These are phyloP conservation scores for Plestiodon gilberti DNA, from an alignment of 2,113 vertebrate genomes.

Conservation along the genomic window DNA sequence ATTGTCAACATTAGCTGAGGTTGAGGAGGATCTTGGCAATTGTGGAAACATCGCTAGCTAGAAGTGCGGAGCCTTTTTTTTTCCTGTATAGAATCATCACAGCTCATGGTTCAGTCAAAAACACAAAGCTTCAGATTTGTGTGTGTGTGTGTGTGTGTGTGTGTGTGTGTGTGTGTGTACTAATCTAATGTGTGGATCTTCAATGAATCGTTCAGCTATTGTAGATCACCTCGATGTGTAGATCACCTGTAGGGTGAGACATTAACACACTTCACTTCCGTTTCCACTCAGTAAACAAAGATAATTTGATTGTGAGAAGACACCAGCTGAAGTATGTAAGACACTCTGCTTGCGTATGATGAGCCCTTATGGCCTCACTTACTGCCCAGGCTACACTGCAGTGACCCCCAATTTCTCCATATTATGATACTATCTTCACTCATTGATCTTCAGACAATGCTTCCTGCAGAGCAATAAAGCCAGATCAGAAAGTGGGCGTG, in stretches of 20 bases:
- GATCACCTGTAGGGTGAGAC: neutral
- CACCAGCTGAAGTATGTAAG: neutral
- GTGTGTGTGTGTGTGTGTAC: too few relatives aligned
- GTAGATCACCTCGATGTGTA: neutral
- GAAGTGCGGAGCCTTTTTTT: rapidly evolving
- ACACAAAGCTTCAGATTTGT: too few relatives aligned
- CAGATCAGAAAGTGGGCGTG: too few relatives aligned
- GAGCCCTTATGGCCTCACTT: neutral
- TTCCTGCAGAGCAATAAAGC: neutral
- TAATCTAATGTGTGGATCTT: neutral
- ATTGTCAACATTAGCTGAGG: neutral
- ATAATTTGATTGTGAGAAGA: neutral
- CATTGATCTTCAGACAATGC: neutral
- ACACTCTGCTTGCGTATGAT: neutral
- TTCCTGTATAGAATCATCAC: neutral
- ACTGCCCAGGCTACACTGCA: neutral
- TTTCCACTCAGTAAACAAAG: neutral
- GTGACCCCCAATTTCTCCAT: neutral
- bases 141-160: too few relatives aligned
- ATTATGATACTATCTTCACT: neutral
- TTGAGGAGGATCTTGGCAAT: rapidly evolving
- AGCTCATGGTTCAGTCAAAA: neutral
- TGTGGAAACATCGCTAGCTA: neutral
- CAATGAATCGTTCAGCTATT: neutral
- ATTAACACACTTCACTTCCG: neutral